Base-by-base conservation (phyloP, 2,888 invertebrate genomes). In the Neoascia interrupta region DNA sequence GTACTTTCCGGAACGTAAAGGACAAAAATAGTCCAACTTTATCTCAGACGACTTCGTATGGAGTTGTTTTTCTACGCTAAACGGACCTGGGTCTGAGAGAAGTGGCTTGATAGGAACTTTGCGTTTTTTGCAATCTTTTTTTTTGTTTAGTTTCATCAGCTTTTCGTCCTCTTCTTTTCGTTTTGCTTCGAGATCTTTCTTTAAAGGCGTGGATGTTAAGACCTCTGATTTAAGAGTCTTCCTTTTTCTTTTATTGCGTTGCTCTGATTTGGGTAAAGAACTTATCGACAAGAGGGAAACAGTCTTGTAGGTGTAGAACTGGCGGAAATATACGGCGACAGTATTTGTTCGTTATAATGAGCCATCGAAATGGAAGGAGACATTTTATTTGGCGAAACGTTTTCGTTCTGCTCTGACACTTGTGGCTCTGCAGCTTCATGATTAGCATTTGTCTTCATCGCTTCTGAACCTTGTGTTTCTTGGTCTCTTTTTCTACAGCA, bases 151-250 rank as follows among this genome's bases (percentile, higher is more conserved):
- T 28, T 41, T 41, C 41, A 5, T 41, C 13, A 11, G 0, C 19
- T 11, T 41, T 54, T 43, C 41, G n/a, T 41, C 56, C 28, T 56
- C 41, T 37, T 39, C 23, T 8, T 39, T 54, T 37, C 39, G 41
- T n/a, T 39, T 39, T 26, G 54, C 23, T n/a, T 26, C 54, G n/a
- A n/a, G n/a, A n/a, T n/a, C n/a, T n/a, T n/a, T n/a, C 26, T 54
- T 54, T 13, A 18, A 56, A 56, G 56, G 41, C 41, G 28, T 56
- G n/a, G 56, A 41, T 28, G 28, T 41, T 11, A 56, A 31, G 10
- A 41, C 31, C 41, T 56, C 56, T 28, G 56, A 41, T 28, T 19
- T 56, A 15, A 45, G 21, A 56, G 28, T 19, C 5, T 34, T 58
- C 15, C 43, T 45, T 58, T 21, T 56, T 13, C 8, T 8, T 34